phyloP scores from a whole-genome alignment of 2,888 invertebrate genomes.

The Macrophya alboannulata region DNA sequence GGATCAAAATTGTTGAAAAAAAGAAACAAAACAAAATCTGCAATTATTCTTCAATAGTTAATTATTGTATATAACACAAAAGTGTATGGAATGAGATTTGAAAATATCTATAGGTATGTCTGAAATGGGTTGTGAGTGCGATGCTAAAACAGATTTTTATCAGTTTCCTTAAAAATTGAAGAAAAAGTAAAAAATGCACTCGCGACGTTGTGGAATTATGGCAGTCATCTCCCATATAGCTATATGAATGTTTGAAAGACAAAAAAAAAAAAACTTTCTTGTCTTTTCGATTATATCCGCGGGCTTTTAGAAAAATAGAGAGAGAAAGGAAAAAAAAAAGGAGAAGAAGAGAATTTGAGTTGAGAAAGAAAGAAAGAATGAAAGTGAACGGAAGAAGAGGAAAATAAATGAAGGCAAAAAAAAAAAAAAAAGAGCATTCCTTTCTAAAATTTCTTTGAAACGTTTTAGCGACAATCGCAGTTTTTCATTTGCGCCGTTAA shows the following conservation, averaged over 20 bases:
- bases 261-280: background rate
- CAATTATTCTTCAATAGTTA: too few relatives aligned
- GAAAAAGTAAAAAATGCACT: too few relatives aligned
- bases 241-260: background rate
- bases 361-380: background rate
- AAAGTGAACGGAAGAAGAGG: background rate
- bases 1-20: too few relatives aligned
- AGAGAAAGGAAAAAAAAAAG: background rate
- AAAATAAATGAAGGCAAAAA: too few relatives aligned
- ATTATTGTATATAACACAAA: too few relatives aligned
- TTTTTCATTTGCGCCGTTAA: slow-evolving; percentile 33
- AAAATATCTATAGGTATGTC: background rate
- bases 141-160: too few relatives aligned
- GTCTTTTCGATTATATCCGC: background rate
- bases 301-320: background rate
- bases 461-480: slow-evolving; percentile 36
- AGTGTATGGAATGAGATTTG: background rate
- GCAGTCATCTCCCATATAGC: too few relatives aligned
- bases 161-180: too few relatives aligned
- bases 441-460: slow-evolving; percentile 38
- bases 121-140: too few relatives aligned
- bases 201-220: too few relatives aligned
- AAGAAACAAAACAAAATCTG: too few relatives aligned
- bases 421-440: slow-evolving; percentile 2
- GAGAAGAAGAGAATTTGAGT: background rate